Conservation (phyloP, 2,888 invertebrate genomes). For the Peribatodes rhomboidaria region DNA sequence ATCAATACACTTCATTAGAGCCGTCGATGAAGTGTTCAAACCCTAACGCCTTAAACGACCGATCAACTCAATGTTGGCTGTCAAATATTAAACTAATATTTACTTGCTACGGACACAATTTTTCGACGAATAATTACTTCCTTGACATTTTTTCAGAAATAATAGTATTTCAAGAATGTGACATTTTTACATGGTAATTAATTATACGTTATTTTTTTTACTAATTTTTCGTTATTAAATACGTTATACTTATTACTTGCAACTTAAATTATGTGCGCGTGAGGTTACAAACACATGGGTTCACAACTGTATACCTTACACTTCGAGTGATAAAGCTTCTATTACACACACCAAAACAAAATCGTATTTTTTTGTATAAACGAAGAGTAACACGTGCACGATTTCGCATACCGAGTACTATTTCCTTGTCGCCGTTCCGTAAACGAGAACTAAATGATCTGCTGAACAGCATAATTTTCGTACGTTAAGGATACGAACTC, state of each 20-base stretch:
- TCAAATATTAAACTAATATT: slow-evolving; percentile 15
- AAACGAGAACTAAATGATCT: slow-evolving; percentile 85
- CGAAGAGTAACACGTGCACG: slow-evolving; percentile 41
- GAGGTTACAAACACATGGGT: slow-evolving; percentile 8
- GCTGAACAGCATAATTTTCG: slow-evolving; percentile 71
- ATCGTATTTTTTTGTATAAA: slow-evolving; percentile 32
- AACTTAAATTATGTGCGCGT: neutral
- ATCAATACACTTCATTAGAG: slow-evolving; percentile 66
- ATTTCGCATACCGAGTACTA: slow-evolving; percentile 87
- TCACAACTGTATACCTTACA: slow-evolving; percentile 33
- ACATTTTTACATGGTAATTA: too few species aligned
- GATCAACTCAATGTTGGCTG: slow-evolving; percentile 45
- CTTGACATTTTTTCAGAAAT: neutral
- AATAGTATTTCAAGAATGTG: neutral
- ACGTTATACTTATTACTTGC: neutral
- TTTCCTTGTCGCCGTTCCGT: slow-evolving; percentile 89
- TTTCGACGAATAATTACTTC: neutral
- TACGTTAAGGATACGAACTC: slow-evolving; percentile 42
- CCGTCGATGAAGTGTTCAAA: slow-evolving; percentile 56
- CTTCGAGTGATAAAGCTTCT: slow-evolving; percentile 21
- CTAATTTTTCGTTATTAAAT: too few species aligned
- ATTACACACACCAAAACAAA: slow-evolving; percentile 36
- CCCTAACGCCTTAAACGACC: slow-evolving; percentile 41
- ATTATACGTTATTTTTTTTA: too few species aligned
- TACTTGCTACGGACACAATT: slow-evolving; percentile 5